Evolutionary conservation across 2,888 invertebrate genomes (phyloP).

Genomic region (Tipula lateralis): DNA sequence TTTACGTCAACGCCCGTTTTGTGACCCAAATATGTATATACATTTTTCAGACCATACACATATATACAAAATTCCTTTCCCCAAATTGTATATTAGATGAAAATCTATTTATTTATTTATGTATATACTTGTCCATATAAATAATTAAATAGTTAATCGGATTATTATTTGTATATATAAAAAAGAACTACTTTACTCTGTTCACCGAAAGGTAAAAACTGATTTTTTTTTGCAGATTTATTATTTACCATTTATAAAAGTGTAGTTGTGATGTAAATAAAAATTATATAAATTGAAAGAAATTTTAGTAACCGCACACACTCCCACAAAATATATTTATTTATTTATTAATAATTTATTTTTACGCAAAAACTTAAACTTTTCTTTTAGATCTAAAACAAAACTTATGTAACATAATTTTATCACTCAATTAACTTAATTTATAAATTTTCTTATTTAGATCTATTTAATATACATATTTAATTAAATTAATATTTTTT

Average conservation of each 20-base stretch:
- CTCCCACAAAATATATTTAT: not conserved
- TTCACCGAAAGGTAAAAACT: not conserved
- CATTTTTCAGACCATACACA: not conserved
- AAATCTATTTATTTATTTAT: not conserved
- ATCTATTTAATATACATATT: not conserved
- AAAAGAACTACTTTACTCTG: not conserved
- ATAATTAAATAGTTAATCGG: not conserved
- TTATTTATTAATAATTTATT: not conserved
- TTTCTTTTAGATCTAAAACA: not conserved
- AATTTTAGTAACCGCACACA: not conserved
- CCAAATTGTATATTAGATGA: too few species aligned
- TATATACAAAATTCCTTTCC: too few species aligned
- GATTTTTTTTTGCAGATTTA: not conserved
- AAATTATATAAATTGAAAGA: not conserved
- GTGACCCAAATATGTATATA: constrained; percentile 24
- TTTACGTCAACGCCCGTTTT: constrained; percentile 30
- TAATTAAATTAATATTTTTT: not conserved
- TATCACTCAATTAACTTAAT: not conserved
- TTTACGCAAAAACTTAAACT: not conserved
- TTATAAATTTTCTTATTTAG: not conserved
- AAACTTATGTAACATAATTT: not conserved
- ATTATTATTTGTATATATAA: not conserved
- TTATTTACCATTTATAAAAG: not conserved
- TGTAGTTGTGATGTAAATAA: not conserved
- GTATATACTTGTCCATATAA: not conserved